Base-by-base conservation (phyloP, 2,797 vertebrate genomes). In the Anguilla megastoma region DNA sequence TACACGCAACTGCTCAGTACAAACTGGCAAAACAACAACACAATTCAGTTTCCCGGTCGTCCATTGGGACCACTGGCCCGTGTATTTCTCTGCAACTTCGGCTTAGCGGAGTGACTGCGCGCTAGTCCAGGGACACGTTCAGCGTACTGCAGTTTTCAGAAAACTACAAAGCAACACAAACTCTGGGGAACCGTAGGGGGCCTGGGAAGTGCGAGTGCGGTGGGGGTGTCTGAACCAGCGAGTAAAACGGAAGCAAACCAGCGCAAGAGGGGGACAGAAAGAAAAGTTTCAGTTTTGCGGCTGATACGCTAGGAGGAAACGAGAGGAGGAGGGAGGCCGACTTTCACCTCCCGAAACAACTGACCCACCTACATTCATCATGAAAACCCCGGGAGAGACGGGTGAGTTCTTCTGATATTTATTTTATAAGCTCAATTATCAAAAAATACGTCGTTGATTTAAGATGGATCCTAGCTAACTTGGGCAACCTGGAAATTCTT, bases 361-460 rank as follows among this genome's bases (percentile, higher is more conserved):
- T 9, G 89, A 89, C 89, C 89, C 85, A 3, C 89, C 74, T 0
- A 10, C 88, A 88, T 88, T 76, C 88, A 88, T 58, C 89, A 97
- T 97, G 96, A 97, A 97, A 90, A 96, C 96, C 94, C 93, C 95
- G 91, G 90, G 92, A 2, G 96, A 97, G 3, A 54, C 95, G 91
- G 96, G 96, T 97, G 85, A 96, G 95, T 87, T 87, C 48, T 76
- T 76, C 41, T 1, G 18, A 48, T 48, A 82, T 82, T 82, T 50
- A 48, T 82, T 79, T 71, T 24, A 45, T 45, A 79, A 41, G 3
- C 36, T 45, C 33, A 41, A 3, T 18, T 50, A 10, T 45, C 24
- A n/a, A 48, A 14, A 79, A 12, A 76, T 3, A 16, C 5, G 12
- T 6, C 45, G 16, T n/a, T 14, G 45, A 16, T 7, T 41, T 36